phyloP scores from a whole-genome alignment of 64 coral and sea anemone species.

The Catalaphyllia jardinei region DNA sequence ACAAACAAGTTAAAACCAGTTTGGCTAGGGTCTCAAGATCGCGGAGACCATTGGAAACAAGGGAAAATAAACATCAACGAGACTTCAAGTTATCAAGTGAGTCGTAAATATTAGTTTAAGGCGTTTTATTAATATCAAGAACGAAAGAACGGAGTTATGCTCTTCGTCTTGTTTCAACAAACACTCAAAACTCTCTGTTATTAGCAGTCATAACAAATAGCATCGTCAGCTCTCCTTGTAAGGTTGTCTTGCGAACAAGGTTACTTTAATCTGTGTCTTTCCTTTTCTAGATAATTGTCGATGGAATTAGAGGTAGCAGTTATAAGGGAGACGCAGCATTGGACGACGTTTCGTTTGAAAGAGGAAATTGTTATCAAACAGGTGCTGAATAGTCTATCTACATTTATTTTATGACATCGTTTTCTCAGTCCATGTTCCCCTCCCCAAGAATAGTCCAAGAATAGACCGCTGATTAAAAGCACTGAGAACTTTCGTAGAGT shows the following conservation, averaged over 20 bases:
- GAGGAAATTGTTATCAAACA: not conserved
- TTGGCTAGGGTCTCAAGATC: conserved; percentile 31
- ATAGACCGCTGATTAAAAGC: too few relatives aligned
- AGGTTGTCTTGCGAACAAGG: too few relatives aligned
- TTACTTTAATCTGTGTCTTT: not conserved
- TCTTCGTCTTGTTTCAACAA: too few relatives aligned
- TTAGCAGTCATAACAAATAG: not conserved
- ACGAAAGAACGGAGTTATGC: too few relatives aligned
- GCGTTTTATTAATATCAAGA: too few relatives aligned
- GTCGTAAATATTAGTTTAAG: not conserved
- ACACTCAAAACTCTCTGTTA: not conserved
- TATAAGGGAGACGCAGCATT: not conserved
- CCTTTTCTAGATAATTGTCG: not conserved
- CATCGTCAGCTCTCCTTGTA: not conserved
- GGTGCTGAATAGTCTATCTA: not conserved
- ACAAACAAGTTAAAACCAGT: not conserved
- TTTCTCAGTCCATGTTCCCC: too few relatives aligned
- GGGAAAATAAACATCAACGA: not conserved
- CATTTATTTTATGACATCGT: too few relatives aligned
- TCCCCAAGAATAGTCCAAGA: too few relatives aligned
- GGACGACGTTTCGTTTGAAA: not conserved
- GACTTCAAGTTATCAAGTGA: not conserved
- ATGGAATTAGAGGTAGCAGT: not conserved
- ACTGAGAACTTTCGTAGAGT: too few relatives aligned
- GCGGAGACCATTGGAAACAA: not conserved